Evolutionary conservation across 2,888 invertebrate species (phyloP), one percentile per base, ranked within the genome.

Genomic region (Chloroclysta siterata): DNA sequence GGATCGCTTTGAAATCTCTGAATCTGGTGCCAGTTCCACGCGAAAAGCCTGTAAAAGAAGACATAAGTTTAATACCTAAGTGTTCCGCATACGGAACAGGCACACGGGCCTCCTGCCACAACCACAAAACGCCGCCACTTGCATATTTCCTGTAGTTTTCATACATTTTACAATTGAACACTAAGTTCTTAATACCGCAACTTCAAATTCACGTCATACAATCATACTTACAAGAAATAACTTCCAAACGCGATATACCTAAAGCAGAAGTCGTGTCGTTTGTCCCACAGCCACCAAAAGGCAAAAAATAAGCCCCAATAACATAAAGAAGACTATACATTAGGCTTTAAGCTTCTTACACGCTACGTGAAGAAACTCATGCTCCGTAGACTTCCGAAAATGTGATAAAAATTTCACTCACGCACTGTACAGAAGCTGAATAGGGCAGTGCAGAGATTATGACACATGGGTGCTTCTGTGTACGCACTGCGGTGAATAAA

Each of bases 361-460:
- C 57, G n/a, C 42, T 48, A 53, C 53, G 52, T 46, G 55, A 54
- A 42, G 54, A 52, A 51, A 56, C 51, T 51, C 28, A 70, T 65
- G 72, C 74, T 66, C 60, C 70, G 59, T 22, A 29, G 68, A 56
- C 42, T 66, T 50, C 50, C 66, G 68, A 69, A 75, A 73, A 73
- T 54, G 73, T 66, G 68, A 66, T 73, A 74, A 67, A 69, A 61
- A 80, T 76, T 79, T 78, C 72, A 74, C 75, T 74, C 79, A 79
- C 78, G 80, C 72, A 75, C 75, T 11, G 28, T 28, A 39, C 72
- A 72, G 47, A 14, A 33, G 11, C 36, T 36, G n/a, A 14, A 62
- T 64, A 66, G n/a, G n/a, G 66, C 69, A 63, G 63, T 60, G 58
- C 68, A 61, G 66, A 65, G 68, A 71, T 71, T 69, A 66, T 55